phyloP scores from a whole-genome alignment of 2,113 vertebrate species.

The Cariama cristata region DNA sequence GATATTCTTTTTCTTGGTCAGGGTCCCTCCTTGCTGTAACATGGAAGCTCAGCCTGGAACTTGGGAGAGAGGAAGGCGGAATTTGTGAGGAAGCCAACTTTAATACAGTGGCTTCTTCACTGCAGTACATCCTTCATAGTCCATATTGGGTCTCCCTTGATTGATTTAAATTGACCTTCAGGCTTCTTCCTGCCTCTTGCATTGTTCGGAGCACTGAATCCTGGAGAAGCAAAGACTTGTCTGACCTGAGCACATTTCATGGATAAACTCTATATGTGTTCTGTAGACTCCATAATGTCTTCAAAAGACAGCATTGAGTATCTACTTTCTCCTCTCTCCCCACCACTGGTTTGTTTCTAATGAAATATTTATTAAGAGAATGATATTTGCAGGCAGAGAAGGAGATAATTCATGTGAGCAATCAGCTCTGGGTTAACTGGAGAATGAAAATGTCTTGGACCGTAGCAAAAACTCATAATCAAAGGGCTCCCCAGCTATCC shows the following conservation, averaged over 20 bases:
- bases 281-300: background rate
- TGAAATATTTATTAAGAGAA: conserved; percentile 61
- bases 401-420: conserved; percentile 61
- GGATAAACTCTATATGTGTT: background rate
- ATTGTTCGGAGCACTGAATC: background rate
- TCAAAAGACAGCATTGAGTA: background rate
- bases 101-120: background rate
- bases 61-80: background rate
- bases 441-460: conserved; percentile 27
- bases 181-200: background rate
- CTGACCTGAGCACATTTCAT: background rate
- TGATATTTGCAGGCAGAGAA: conserved; percentile 27
- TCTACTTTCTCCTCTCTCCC: background rate
- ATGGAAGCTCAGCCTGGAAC: background rate
- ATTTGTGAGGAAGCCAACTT: background rate
- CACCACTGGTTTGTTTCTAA: conserved; percentile 22
- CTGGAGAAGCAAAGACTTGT: background rate
- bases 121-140: background rate
- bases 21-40: background rate
- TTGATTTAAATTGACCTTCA: background rate
- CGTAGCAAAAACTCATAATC: conserved; percentile 60
- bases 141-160: background rate
- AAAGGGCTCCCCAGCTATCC: conserved; percentile 37
- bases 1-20: background rate
- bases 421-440: conserved; percentile 19